Percentiles rank a stretch among this genome's conserved stretches.
phyloP scores from a whole-genome alignment of 1,140 invertebrate species.

The Bombus haemorrhoidalis region DNA sequence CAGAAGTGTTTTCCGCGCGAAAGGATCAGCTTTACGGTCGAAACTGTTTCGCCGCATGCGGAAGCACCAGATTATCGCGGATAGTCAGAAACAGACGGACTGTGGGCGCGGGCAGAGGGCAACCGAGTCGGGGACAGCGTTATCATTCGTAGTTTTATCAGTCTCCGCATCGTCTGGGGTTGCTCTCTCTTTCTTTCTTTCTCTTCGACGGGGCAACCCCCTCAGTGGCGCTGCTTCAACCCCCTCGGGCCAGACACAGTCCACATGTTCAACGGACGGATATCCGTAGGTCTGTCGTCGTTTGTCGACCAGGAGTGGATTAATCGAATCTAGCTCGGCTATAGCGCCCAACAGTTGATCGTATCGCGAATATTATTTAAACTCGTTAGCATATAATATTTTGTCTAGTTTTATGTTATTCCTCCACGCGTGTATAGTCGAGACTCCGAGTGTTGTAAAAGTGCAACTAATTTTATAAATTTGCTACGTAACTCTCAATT shows the following conservation, averaged over 20 bases:
- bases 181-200: conserved; percentile 46
- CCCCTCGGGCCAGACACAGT: conserved; percentile 46
- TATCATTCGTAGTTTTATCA: conserved; percentile 74
- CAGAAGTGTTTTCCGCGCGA: conserved; percentile 5
- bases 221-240: conserved; percentile 28
- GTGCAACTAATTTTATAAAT: no score
- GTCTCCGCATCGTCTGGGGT: conserved; percentile 73
- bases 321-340: conserved; percentile 9
- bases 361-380: neutral
- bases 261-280: conserved; percentile 32
- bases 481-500: no score
- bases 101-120: conserved; percentile 20
- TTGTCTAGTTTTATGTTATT: no score
- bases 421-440: no score
- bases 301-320: conserved; percentile 43
- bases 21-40: conserved; percentile 2
- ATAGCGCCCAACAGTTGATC: neutral
- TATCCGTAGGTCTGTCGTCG: neutral
- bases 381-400: no score
- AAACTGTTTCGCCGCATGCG: conserved; percentile 46
- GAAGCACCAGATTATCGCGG: conserved; percentile 68
- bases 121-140: conserved; percentile 62
- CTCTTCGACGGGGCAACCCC: conserved; percentile 49
- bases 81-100: conserved; percentile 73
- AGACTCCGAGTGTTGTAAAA: no score